A percentile compares a stretch with the other conserved stretches of the same genome.
Evolutionary conservation across 2,888 invertebrate genomes (phyloP).

Genomic region (Amorpha juglandis): DNA sequence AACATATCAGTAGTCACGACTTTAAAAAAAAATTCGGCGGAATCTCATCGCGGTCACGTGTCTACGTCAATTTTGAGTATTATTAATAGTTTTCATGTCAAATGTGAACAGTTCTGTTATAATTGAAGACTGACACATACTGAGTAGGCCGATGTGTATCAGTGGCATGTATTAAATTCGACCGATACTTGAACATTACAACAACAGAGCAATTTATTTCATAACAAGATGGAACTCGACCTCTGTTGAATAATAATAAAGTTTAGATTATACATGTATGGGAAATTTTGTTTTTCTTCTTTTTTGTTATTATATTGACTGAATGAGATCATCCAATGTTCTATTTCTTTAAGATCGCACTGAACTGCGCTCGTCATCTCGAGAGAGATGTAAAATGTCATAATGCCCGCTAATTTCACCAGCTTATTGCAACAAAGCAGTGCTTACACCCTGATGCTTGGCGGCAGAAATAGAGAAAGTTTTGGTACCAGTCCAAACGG

Average conservation of each 20-base stretch:
- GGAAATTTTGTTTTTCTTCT: conserved; percentile 30
- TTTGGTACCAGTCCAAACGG: too few relatives aligned
- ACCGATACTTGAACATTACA: conserved; percentile 44
- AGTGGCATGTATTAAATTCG: conserved; percentile 28
- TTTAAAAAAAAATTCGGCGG: background rate
- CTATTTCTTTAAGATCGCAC: background rate
- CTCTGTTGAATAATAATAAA: conserved; percentile 44
- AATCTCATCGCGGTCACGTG: background rate
- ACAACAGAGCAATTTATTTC: conserved; percentile 50
- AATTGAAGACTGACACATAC: background rate
- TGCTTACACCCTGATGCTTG: too few relatives aligned
- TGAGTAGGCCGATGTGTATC: conserved; percentile 27
- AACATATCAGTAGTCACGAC: background rate
- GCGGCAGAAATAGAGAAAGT: too few relatives aligned
- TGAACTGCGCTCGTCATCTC: too few relatives aligned
- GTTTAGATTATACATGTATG: conserved; percentile 38
- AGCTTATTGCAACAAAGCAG: too few relatives aligned
- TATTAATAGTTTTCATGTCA: conserved; percentile 6
- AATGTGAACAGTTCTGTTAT: background rate
- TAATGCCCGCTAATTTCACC: too few relatives aligned
- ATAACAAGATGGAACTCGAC: conserved; percentile 54
- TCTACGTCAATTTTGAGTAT: background rate
- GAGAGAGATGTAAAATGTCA: too few relatives aligned
- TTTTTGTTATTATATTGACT: background rate
- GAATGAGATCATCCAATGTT: background rate